Base-by-base conservation (phyloP, 2,888 invertebrate species). In the Hydrotaea diabolus region DNA sequence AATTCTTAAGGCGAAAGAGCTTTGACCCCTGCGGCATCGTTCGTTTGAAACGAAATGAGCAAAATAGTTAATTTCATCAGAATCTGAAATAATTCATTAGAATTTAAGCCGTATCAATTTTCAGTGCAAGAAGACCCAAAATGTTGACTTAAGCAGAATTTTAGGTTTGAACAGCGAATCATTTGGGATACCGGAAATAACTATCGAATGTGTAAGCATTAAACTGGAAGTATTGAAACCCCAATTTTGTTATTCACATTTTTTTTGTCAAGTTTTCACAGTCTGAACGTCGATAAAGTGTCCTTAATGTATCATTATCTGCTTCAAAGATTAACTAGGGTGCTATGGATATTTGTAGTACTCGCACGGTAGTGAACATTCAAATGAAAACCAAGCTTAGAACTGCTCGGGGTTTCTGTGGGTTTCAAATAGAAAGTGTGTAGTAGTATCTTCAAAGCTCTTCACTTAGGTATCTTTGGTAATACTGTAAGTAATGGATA, bases 141-240 rank as follows among this genome's bases (percentile, higher is more conserved):
- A 55, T 19, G 17, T n/a, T 13, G 0, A 23, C 17, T 49, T 53
- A 36, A n/a, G 39, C 64, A n/a, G 53, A 79, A 73, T 73, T 72
- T 79, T 64, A 49, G 31, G 13, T 53, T 53, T 55, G n/a, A 39
- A 43, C 1, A 26, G 57, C 15, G 43, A 74, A 17, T 59, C 23
- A 59, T 43, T 43, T 62, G n/a, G 15, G 46, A 46, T n/a, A 36
- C 43, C 73, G 79, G 79, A 79, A 79, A 74, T 79, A 57, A n/a
- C 66, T 66, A 59, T 17, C 23, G 19, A 55, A 17, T 49, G 39
- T 39, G 39, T 31, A 31, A 31, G 3, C 15, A 49, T 49, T 49
- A 3, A 4, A 5, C 2, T 13, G 49, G 13, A 43, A 43, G 9
- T 43, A 43, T 43, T 43, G 15, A 11, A 43, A 43, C 11, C 43